phyloP scores from a whole-genome alignment of 2,888 invertebrate species.

The Brenthis hecate region DNA sequence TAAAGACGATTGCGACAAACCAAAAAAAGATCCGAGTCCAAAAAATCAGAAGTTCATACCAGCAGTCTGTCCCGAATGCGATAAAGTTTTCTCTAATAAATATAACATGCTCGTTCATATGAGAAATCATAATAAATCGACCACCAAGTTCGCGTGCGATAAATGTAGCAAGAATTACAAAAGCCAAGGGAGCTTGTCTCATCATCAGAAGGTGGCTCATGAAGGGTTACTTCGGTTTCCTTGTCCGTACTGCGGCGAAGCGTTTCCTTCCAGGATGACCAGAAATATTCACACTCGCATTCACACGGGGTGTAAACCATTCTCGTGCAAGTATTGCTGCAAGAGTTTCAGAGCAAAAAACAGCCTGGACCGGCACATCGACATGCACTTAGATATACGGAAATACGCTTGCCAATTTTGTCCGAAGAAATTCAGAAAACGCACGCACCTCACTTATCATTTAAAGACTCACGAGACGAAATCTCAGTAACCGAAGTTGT shows the following conservation, averaged over 20 bases:
- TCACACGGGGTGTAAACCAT: conserved; percentile 75
- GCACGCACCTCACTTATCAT: conserved; percentile 66
- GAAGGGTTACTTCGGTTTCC: conserved; percentile 64
- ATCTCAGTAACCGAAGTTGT: conserved; percentile 54
- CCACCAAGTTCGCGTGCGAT: conserved; percentile 55
- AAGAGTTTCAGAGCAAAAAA: conserved; percentile 60
- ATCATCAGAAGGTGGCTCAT: conserved; percentile 69
- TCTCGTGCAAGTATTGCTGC: conserved; percentile 67
- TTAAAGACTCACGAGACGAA: conserved; percentile 56
- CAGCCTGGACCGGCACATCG: conserved; percentile 58
- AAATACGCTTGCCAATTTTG: conserved; percentile 61
- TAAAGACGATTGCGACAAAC: conserved; percentile 7
- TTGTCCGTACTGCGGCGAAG: conserved; percentile 74
- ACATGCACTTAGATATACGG: conserved; percentile 59
- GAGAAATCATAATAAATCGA: conserved; percentile 59
- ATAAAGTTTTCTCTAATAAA: conserved; percentile 74
- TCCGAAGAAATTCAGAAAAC: conserved; percentile 60
- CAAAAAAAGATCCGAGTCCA: conserved; percentile 40
- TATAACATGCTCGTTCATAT: conserved; percentile 74
- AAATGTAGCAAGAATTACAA: conserved; percentile 73
- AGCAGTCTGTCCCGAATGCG: conserved; percentile 74
- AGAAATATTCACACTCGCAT: conserved; percentile 67
- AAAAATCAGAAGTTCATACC: conserved; percentile 62
- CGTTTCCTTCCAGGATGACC: conserved; percentile 67
- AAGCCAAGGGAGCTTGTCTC: conserved; percentile 65